Evolutionary conservation across 2,888 invertebrate genomes (phyloP), one percentile per base, ranked within the genome.

Genomic region (Colletes collaris): DNA sequence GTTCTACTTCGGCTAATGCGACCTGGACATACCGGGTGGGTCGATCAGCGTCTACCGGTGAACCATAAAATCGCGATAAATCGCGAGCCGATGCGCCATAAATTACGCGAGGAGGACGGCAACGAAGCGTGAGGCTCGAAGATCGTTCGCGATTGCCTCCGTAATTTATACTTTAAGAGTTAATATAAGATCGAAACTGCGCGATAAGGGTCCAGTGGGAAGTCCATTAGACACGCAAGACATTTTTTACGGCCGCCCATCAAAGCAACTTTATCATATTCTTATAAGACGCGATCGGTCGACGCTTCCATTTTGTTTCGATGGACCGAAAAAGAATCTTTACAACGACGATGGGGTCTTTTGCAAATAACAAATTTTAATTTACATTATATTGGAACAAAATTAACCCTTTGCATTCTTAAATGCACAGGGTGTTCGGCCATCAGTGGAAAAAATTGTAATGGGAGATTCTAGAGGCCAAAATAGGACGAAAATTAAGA

Each of bases 1-100:
- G 91, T 92, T 90, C 89, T 88, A 85, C 82, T 64, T 81, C 55
- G 74, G 66, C 82, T 81, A 86, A 84, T 82, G 77, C 84, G 63
- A 37, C 67, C 70, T 81, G 83, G 79, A 81, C 87, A 83, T 82
- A 78, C 71, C 77, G 77, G 27, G 78, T 56, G 79, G 81, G 86
- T 86, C 86, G 86, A 89, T 89, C 85, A 85, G 70, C 76, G 77
- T 76, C 84, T 74, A 81, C 79, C 79, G 83, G 79, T 80, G 85
- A 85, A 83, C 82, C 80, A 83, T 86, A 85, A 86, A 86, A 89
- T 86, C 81, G 83, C 76, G 77, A 88, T 88, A 82, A 84, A 84
- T 82, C 82, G 79, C 69, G 56, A 59, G 49, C 65, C 76, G 86
- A 85, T 84, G 81, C 82, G 81, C 85, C 86, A 86, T 89, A 87